Evolutionary conservation across 2,113 vertebrate genomes (phyloP), one percentile per base, ranked within the genome.

Genomic region (Panthera tigris): DNA sequence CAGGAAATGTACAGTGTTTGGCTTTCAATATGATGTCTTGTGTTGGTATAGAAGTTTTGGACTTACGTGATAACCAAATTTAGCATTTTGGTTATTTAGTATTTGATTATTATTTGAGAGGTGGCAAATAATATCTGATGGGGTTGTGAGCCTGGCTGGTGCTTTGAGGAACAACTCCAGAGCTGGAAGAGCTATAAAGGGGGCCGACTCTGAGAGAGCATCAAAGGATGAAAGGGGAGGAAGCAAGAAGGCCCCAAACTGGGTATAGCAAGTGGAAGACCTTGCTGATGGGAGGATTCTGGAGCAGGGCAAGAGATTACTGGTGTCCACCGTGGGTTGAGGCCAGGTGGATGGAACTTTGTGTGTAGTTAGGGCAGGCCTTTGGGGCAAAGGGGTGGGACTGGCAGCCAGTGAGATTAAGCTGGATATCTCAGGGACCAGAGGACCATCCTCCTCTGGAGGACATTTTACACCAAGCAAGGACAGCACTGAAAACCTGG

Each of bases 351-450:
- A 25, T 5, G 15, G 21, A 31, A 7, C 10, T 71, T 68, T 12
- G 21, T 61, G 18, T 19, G 41, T 18, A 3, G 55, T 6, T n/a
- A 1, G 29, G 3, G 27, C 0, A 2, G 5, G 19, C 1, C 7
- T 79, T 33, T 89, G 66, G 8, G 1, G 9, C 45, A 33, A 84
- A 86, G 31, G n/a, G 57, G 10, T 0, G 0, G 69, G 39, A 11
- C 21, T 21, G 1, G 0, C 0, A 15, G 15, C 0, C 3, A 7
- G 39, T 45, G 31, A 4, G 0, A 61, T 48, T 31, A 63, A 55
- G 7, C 50, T 8, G 39, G 19, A 29, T 71, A 39, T 65, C 19
- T 55, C 55, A 57, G 33, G 6, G 19, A 21, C 7, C 3, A 29
- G 15, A 57, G 4, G 14, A 16, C 21, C 41, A 66, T 73, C 10